Percentiles rank a stretch among this genome's conserved stretches.
phyloP scores from a whole-genome alignment of 2,797 vertebrate species.

The Falco novaeseelandiae region DNA sequence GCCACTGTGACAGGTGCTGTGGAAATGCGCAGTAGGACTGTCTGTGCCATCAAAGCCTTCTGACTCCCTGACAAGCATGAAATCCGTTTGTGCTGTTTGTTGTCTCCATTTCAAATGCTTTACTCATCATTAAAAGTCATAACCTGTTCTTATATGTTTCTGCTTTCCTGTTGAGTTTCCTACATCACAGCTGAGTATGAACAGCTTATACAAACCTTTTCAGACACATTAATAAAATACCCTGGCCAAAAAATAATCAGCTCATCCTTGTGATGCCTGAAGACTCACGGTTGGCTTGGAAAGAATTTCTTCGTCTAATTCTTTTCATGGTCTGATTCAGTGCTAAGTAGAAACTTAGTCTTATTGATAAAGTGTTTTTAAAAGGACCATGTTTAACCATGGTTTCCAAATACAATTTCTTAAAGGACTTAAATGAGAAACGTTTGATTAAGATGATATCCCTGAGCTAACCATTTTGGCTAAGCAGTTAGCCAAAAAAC shows the following conservation, averaged over 20 bases:
- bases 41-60: not conserved
- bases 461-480: not conserved
- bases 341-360: not conserved
- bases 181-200: not conserved
- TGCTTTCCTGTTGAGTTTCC: not conserved
- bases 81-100: not conserved
- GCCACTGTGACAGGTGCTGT: not conserved
- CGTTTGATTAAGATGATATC: not conserved
- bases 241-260: not conserved
- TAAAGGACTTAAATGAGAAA: not conserved
- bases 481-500: not conserved
- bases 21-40: not conserved
- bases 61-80: not conserved
- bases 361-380: conserved; percentile 8
- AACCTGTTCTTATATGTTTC: not conserved
- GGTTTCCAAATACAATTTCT: conserved; percentile 7
- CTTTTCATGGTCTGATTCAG: not conserved
- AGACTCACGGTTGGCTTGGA: not conserved
- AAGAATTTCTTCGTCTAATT: not conserved
- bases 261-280: not conserved
- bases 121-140: not conserved
- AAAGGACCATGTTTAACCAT: not conserved
- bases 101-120: not conserved
- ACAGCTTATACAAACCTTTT: not conserved
- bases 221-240: not conserved